These are phyloP conservation scores for Chelon auratus DNA, from an alignment of 2,797 vertebrate species.

Conservation along the genomic window DNA sequence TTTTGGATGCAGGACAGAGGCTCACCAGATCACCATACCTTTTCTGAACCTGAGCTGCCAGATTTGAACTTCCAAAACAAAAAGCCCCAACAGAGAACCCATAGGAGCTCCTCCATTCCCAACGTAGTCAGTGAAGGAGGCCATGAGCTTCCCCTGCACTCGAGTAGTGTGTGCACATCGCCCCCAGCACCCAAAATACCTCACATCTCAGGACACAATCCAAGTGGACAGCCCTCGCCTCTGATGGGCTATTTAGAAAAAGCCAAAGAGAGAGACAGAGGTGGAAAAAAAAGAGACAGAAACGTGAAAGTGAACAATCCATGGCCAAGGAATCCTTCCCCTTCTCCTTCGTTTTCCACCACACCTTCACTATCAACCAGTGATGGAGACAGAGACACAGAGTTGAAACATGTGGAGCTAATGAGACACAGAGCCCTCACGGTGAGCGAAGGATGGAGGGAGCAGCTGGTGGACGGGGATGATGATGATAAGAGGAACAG, in stretches of 20 bases:
- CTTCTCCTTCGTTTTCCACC: slow-evolving; percentile 53
- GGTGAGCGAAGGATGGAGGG: slow-evolving; percentile 72
- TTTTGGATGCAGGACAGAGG: slow-evolving; percentile 57
- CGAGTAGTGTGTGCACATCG: background rate
- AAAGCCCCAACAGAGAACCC: slow-evolving; percentile 59
- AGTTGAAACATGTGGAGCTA: slow-evolving; percentile 66
- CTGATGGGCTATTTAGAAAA: slow-evolving; percentile 76
- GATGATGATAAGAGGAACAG: slow-evolving; percentile 70
- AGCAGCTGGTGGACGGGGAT: slow-evolving; percentile 80
- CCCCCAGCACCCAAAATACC: background rate
- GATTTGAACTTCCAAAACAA: slow-evolving; percentile 34
- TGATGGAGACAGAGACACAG: slow-evolving; percentile 65
- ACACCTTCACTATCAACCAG: slow-evolving; percentile 57
- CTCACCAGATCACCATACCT: slow-evolving; percentile 58
- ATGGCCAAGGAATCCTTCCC: slow-evolving; percentile 21
- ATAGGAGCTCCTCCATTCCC: slow-evolving; percentile 74
- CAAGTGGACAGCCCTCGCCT: slow-evolving; percentile 40
- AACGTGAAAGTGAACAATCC: slow-evolving; percentile 11
- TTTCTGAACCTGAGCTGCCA: slow-evolving; percentile 73
- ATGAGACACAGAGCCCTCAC: slow-evolving; percentile 50
- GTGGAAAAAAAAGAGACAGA: slow-evolving; percentile 39
- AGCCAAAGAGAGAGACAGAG: slow-evolving; percentile 68
- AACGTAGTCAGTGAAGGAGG: slow-evolving; percentile 46
- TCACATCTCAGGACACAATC: slow-evolving; percentile 3
- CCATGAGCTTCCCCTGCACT: background rate